Conservation (phyloP, 2,113 vertebrate species). For the Caloenas nicobarica region DNA sequence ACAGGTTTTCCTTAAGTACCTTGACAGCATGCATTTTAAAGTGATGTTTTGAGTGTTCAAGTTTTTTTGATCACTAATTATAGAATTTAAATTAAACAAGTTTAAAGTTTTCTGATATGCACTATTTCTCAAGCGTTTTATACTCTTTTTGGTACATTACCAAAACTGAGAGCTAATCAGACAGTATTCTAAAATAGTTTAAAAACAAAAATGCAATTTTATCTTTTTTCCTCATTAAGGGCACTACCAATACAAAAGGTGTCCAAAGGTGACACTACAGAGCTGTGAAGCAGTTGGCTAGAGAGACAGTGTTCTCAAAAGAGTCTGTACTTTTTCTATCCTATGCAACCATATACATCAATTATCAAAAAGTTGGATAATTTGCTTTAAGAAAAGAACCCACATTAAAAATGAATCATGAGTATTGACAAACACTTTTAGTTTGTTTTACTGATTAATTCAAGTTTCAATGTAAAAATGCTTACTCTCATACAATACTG, state of each 20-base stretch:
- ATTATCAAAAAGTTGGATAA: slow-evolving; percentile 74
- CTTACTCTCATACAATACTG: slow-evolving; percentile 47
- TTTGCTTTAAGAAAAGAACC: slow-evolving; percentile 75
- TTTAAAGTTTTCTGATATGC: slow-evolving; percentile 19
- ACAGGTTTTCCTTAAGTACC: not conserved
- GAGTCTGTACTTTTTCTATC: slow-evolving; percentile 44
- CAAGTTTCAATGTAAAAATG: slow-evolving; percentile 77
- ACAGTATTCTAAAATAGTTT: slow-evolving; percentile 59
- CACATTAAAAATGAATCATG: slow-evolving; percentile 73
- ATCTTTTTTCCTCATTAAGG: slow-evolving; percentile 64
- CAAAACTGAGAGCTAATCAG: not conserved
- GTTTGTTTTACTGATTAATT: slow-evolving; percentile 62
- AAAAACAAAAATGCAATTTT: slow-evolving; percentile 67
- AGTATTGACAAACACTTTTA: slow-evolving; percentile 66
- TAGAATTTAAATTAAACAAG: slow-evolving; percentile 19
- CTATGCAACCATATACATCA: slow-evolving; percentile 61
- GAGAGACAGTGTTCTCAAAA: slow-evolving; percentile 58
- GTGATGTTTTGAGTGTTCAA: slow-evolving; percentile 2
- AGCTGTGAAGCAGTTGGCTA: slow-evolving; percentile 64
- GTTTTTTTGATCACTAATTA: slow-evolving; percentile 14
- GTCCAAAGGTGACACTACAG: slow-evolving; percentile 65
- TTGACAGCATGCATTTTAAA: slow-evolving; percentile 56
- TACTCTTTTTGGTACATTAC: not conserved
- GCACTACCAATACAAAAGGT: slow-evolving; percentile 73
- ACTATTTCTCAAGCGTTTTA: slow-evolving; percentile 52